These are phyloP conservation scores for Sphenopsis melanotis DNA, from an alignment of 2,797 vertebrate genomes.

Conservation along the genomic window DNA sequence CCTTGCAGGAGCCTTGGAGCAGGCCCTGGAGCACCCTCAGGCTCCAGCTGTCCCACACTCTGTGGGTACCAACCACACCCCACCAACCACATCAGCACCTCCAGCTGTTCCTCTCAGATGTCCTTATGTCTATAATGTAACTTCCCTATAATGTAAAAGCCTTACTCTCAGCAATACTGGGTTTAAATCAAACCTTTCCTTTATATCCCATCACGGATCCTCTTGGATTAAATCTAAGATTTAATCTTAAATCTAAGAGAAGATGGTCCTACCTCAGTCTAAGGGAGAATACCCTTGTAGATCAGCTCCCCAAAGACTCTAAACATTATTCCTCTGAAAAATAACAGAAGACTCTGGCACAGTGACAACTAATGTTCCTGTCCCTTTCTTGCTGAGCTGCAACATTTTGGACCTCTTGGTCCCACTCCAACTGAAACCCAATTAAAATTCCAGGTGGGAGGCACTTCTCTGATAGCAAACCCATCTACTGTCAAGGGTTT, in stretches of 20 bases:
- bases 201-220: not conserved
- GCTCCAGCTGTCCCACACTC: not conserved
- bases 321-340: not conserved
- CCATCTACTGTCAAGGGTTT: not conserved
- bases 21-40: not conserved
- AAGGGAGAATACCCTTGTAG: not conserved
- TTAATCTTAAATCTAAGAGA: not conserved
- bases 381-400: not conserved
- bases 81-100: not conserved
- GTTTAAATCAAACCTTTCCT: not conserved
- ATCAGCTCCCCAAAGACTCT: not conserved
- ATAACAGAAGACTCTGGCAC: not conserved
- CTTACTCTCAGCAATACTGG: not conserved
- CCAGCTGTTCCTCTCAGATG: not conserved
- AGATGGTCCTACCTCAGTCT: not conserved
- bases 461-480: not conserved
- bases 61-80: not conserved
- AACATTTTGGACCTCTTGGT: not conserved
- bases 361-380: not conserved
- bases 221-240: not conserved
- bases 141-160: not conserved
- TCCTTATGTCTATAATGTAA: not conserved
- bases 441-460: slow-evolving; percentile 26
- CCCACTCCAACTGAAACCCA: not conserved
- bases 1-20: not conserved